phyloP scores from a whole-genome alignment of 2,113 vertebrate genomes.

The Pelecanoides urinatrix region DNA sequence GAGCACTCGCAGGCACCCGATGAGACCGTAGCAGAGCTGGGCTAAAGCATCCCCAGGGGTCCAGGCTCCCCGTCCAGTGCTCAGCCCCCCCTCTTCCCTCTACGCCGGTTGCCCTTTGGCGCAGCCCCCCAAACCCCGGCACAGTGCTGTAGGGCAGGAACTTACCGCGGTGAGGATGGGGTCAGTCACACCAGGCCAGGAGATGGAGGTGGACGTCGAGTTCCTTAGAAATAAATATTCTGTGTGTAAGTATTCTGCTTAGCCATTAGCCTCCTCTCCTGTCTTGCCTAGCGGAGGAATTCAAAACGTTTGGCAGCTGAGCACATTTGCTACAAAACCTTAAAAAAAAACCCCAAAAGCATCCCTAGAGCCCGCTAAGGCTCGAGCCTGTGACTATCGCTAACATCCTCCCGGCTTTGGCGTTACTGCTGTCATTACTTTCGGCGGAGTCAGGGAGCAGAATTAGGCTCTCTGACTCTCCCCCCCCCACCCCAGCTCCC shows the following conservation, averaged over 20 bases:
- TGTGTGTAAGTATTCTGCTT: not conserved
- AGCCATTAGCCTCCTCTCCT: not conserved
- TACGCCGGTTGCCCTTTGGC: not conserved
- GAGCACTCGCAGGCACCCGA: not conserved
- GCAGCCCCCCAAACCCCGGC: not conserved
- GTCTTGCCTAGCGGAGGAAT: not conserved
- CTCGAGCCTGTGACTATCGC: not conserved
- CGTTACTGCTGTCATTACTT: not conserved
- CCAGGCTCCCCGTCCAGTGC: not conserved
- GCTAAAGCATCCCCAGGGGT: not conserved
- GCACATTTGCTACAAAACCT: not conserved
- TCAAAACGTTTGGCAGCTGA: not conserved
- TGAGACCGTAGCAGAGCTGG: not conserved
- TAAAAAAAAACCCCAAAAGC: not conserved
- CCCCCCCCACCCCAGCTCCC: not conserved
- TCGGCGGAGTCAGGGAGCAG: not conserved
- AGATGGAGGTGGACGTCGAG: not conserved
- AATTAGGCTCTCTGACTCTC: not conserved
- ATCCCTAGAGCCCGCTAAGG: not conserved
- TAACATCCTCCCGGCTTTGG: not conserved
- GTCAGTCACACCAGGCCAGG: not conserved
- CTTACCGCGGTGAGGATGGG: fast-evolving
- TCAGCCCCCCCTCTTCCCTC: not conserved
- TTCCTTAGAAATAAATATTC: not conserved
- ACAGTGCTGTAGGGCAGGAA: not conserved